phyloP scores from a whole-genome alignment of 2,797 vertebrate species.

The Rhodeus uyekii region DNA sequence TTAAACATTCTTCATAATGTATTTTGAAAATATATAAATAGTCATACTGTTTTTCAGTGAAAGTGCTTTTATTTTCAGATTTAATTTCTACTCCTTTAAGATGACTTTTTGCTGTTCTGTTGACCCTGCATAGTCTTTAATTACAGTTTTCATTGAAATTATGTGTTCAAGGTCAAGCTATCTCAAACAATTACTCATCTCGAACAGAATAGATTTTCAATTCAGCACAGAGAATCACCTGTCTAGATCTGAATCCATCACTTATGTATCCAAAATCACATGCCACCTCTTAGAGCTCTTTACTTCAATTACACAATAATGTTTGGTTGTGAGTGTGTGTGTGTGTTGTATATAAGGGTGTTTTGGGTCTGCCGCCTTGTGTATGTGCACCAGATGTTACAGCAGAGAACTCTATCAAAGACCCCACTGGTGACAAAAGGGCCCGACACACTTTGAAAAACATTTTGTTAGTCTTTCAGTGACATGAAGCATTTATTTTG shows the following conservation, averaged over 20 bases:
- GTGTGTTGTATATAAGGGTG: conserved; percentile 21
- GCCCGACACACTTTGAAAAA: conserved; percentile 55
- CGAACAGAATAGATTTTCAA: not conserved
- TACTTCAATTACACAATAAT: conserved; percentile 18
- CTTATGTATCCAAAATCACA: conserved; percentile 15
- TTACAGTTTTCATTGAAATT: not conserved
- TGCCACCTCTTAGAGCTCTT: not conserved
- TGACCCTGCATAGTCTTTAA: not conserved
- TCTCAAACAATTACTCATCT: not conserved
- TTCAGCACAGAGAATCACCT: not conserved
- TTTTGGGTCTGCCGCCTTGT: conserved; percentile 28
- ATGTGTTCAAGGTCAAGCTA: not conserved
- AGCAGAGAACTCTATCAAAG: conserved; percentile 60
- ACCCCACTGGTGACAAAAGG: conserved; percentile 59
- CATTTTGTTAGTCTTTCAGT: conserved; percentile 63
- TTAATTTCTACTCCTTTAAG: not conserved
- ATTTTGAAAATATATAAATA: no score
- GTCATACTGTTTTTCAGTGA: no score
- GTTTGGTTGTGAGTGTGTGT: not conserved
- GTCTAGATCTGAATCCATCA: conserved; percentile 1
- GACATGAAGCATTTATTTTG: conserved; percentile 66
- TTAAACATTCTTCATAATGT: not conserved
- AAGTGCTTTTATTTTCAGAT: not conserved
- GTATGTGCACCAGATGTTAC: conserved; percentile 63
- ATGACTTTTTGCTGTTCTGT: not conserved